These are phyloP conservation scores for Myrmecophaga tridactyla DNA, from an alignment of 2,113 vertebrate genomes.

Conservation along the genomic window DNA sequence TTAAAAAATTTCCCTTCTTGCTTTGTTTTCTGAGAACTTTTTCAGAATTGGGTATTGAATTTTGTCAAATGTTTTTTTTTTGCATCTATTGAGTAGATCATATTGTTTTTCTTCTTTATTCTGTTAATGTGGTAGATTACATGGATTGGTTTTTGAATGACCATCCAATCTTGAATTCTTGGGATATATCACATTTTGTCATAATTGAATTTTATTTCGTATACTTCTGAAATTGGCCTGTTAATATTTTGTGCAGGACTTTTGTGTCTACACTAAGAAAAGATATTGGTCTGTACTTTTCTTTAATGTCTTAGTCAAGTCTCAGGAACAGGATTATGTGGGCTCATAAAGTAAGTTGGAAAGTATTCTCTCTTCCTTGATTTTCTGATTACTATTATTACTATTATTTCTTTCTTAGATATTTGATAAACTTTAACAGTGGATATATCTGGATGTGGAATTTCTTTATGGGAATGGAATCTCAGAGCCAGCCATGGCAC, in stretches of 20 bases:
- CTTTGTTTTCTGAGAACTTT: background rate
- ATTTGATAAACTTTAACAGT: background rate
- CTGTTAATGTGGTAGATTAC: background rate
- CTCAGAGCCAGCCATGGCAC: background rate
- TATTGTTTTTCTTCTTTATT: background rate
- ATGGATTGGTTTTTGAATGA: background rate
- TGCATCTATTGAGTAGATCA: too few relatives aligned
- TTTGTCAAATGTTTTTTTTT: background rate
- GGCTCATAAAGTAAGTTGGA: background rate
- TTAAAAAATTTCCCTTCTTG: background rate
- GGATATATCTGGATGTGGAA: background rate
- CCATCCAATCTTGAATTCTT: background rate
- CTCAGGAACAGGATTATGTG: background rate
- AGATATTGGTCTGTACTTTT: too few relatives aligned
- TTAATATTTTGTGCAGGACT: too few relatives aligned
- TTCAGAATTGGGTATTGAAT: background rate
- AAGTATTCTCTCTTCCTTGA: background rate
- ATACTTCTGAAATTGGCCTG: background rate
- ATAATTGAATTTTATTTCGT: background rate
- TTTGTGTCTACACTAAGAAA: too few relatives aligned
- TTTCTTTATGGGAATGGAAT: background rate
- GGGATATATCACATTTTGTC: background rate
- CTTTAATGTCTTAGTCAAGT: background rate
- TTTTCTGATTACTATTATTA: background rate
- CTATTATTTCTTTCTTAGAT: background rate